Evolutionary conservation across 2,113 vertebrate species (phyloP).

Genomic region (Dasypus novemcinctus): DNA sequence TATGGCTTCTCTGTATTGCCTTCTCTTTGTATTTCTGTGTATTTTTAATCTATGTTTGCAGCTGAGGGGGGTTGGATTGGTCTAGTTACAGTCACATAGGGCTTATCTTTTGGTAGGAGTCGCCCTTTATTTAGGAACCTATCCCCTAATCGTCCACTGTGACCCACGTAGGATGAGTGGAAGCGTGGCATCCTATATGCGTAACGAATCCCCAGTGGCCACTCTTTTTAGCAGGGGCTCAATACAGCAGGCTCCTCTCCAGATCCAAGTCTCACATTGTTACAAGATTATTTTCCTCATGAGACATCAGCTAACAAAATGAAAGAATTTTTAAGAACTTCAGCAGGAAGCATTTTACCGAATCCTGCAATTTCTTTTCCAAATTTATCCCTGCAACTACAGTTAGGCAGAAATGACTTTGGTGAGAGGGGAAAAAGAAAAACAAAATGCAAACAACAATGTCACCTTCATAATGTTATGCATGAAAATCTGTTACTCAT

Average conservation of each 20-base stretch:
- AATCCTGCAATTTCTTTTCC: background rate
- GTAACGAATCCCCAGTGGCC: background rate
- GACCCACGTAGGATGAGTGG: background rate
- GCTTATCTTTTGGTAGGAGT: background rate
- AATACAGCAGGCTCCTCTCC: background rate
- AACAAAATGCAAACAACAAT: background rate
- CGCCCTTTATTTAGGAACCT: background rate
- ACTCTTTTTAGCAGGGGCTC: background rate
- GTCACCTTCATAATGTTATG: conserved; percentile 43
- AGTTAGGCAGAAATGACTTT: background rate
- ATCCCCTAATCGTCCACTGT: background rate
- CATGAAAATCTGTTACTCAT: background rate
- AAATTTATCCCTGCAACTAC: background rate
- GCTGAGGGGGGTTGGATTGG: background rate
- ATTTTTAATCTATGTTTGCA: background rate
- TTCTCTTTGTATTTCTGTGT: background rate
- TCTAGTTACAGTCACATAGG: background rate
- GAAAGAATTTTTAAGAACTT: background rate
- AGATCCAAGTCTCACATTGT: background rate
- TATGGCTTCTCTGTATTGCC: background rate
- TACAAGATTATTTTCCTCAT: background rate
- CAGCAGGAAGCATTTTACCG: background rate
- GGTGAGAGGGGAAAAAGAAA: background rate
- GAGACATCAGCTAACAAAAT: background rate
- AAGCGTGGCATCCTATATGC: background rate